phyloP scores from a whole-genome alignment of 1,140 invertebrate species.

The Hyposmocoma kahamanoa region DNA sequence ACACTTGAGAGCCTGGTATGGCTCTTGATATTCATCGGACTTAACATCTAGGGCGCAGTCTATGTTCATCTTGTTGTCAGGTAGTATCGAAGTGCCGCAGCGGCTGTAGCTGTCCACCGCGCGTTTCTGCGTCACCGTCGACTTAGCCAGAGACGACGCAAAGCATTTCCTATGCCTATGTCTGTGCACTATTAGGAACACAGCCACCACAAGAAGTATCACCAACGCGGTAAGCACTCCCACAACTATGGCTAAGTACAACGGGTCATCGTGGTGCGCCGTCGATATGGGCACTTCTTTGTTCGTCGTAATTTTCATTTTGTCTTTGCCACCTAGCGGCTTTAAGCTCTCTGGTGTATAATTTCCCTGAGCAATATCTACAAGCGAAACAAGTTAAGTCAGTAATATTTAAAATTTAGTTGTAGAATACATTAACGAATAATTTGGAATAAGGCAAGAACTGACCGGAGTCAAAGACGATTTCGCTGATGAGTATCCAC shows the following conservation, averaged over 20 bases:
- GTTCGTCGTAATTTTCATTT: constrained; percentile 69
- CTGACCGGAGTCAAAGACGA: constrained; percentile 87
- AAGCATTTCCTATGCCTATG: constrained; percentile 86
- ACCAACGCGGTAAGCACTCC: constrained; percentile 87
- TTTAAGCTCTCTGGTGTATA: constrained; percentile 77
- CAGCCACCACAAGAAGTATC: constrained; percentile 81
- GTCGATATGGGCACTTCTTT: constrained; percentile 77
- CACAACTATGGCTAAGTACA: constrained; percentile 88
- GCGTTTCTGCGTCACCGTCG: constrained; percentile 59
- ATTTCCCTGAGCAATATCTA: constrained; percentile 83
- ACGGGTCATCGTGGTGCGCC: constrained; percentile 81
- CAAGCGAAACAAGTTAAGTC: background rate
- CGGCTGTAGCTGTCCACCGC: constrained; percentile 51
- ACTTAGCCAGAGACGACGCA: constrained; percentile 81
- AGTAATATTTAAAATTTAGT: background rate
- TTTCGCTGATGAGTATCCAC: constrained; percentile 94
- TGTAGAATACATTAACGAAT: background rate
- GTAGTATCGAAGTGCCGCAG: constrained; percentile 72
- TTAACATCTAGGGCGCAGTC: constrained; percentile 73
- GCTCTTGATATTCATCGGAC: constrained; percentile 86
- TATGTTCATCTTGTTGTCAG: constrained; percentile 71
- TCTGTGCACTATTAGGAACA: constrained; percentile 85
- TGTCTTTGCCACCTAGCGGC: constrained; percentile 57
- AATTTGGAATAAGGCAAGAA: too few species aligned
- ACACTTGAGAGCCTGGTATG: constrained; percentile 84